These are phyloP conservation scores for Spheniscus mendiculus DNA, from an alignment of 2,113 vertebrate species.

Conservation along the genomic window DNA sequence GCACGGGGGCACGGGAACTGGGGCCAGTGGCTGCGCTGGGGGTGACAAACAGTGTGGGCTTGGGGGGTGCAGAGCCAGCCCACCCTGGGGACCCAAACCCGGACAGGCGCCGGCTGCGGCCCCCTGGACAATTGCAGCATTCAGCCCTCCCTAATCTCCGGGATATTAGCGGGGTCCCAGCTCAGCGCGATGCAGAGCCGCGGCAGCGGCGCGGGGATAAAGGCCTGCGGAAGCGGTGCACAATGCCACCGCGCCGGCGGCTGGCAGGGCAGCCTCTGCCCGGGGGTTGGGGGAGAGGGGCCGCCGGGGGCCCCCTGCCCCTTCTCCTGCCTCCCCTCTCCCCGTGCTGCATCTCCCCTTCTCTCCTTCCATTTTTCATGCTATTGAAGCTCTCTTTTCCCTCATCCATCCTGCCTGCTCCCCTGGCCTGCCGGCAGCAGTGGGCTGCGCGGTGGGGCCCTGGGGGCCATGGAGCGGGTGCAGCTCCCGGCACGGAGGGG, in stretches of 20 bases:
- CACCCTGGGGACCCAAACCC: neutral
- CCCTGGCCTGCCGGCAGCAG: constrained; percentile 57
- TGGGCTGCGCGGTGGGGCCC: constrained; percentile 81
- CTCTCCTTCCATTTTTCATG: neutral
- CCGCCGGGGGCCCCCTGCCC: neutral
- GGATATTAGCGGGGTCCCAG: constrained; percentile 47
- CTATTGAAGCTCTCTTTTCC: neutral
- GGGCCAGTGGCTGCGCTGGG: neutral
- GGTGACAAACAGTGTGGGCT: neutral
- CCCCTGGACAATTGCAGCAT: neutral
- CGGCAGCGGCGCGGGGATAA: neutral
- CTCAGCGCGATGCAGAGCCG: constrained; percentile 18
- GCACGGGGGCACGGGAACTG: rapidly evolving
- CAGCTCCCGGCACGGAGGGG: constrained; percentile 82
- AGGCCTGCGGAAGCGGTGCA: neutral
- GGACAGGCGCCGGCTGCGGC: rapidly evolving
- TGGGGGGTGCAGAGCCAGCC: neutral
- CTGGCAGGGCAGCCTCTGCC: neutral
- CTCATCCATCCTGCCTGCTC: neutral
- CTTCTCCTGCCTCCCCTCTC: neutral
- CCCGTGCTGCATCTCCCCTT: no score
- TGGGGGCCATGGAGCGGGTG: constrained; percentile 87
- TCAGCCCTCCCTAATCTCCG: constrained; percentile 54
- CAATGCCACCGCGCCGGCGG: neutral
- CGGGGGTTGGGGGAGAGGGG: neutral